Conservation (phyloP, 2,888 invertebrate species). For the Ophonus ardosiacus region DNA sequence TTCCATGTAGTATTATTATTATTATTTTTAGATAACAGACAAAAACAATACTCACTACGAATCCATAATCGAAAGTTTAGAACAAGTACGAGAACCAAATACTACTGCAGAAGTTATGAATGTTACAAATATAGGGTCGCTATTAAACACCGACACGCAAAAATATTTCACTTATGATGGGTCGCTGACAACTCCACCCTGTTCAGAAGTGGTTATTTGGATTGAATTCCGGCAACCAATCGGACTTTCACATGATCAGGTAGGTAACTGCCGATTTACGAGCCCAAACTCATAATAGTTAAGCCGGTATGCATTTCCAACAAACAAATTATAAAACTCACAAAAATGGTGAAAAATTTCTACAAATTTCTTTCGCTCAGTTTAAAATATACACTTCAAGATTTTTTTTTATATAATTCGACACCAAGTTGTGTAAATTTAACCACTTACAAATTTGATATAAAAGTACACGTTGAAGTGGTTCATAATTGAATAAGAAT, state of each 20-base stretch:
- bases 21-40: constrained; percentile 42
- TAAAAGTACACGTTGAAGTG: too few species aligned
- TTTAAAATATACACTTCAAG: too few species aligned
- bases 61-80: constrained; percentile 79
- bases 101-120: constrained; percentile 76
- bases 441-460: too few species aligned
- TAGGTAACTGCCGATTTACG: not conserved
- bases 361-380: too few species aligned
- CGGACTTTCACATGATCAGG: constrained; percentile 82
- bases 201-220: constrained; percentile 91
- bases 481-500: too few species aligned
- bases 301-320: too few species aligned
- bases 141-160: constrained; percentile 78
- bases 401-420: too few species aligned
- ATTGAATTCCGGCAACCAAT: constrained; percentile 88
- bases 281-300: too few species aligned
- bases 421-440: too few species aligned
- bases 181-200: constrained; percentile 92
- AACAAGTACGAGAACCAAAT: constrained; percentile 79
- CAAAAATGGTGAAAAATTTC: too few species aligned
- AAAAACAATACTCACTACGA: constrained; percentile 77
- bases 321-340: too few species aligned
- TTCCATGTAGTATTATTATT: constrained; percentile 34
- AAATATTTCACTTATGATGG: constrained; percentile 91
- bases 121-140: constrained; percentile 78